Evolutionary conservation across 1,140 invertebrate species (phyloP).

Genomic region (Hetaerina americana): DNA sequence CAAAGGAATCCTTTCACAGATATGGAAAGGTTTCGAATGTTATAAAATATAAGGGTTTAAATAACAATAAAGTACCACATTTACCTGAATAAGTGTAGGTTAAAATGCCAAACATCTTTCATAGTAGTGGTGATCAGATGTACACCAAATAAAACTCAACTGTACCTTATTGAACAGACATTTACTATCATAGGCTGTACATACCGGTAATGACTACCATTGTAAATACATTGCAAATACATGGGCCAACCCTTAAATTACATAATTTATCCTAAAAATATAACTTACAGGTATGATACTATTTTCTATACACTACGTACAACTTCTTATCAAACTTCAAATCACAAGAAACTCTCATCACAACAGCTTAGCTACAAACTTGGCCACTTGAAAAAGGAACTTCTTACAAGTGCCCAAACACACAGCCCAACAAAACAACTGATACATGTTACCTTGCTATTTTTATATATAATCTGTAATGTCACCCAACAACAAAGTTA

Average conservation of each 20-base stretch:
- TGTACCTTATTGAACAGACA: neutral
- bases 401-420: neutral
- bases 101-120: too few relatives aligned
- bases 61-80: too few relatives aligned
- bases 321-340: neutral
- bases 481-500: neutral
- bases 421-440: neutral
- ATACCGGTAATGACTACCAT: neutral
- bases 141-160: too few relatives aligned
- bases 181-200: neutral
- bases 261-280: slow-evolving; percentile 1
- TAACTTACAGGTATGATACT: neutral
- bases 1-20: too few relatives aligned
- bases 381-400: neutral
- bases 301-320: neutral
- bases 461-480: neutral
- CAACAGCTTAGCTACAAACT: neutral
- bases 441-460: neutral
- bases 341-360: neutral
- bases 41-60: too few relatives aligned
- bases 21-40: too few relatives aligned
- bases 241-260: neutral
- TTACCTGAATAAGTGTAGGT: too few relatives aligned
- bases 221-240: neutral
- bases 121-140: too few relatives aligned